phyloP scores from a whole-genome alignment of 1,140 invertebrate genomes.

The Panonychus citri region DNA sequence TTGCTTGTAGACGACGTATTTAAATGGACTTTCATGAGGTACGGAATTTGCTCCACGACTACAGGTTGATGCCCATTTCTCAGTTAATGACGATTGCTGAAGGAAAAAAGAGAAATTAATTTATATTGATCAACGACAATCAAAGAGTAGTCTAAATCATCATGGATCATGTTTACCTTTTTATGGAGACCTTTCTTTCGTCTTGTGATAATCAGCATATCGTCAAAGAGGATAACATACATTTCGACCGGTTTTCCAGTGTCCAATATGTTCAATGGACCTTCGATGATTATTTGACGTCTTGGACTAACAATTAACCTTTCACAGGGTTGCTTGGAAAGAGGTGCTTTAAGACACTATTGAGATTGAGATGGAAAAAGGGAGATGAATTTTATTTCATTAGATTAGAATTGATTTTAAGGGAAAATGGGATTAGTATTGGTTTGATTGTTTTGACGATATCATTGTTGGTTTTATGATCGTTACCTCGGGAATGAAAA shows the following conservation, averaged over 20 bases:
- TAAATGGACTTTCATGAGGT: slow-evolving; percentile 22
- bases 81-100: slow-evolving; percentile 30
- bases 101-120: not conserved
- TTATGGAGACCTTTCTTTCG: slow-evolving; percentile 33
- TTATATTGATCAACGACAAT: not conserved
- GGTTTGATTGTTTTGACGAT: not conserved
- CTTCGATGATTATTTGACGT: slow-evolving; percentile 37
- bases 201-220: slow-evolving; percentile 41
- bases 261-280: slow-evolving; percentile 32
- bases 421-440: not conserved
- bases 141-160: too few relatives aligned
- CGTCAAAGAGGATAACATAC: slow-evolving; percentile 42
- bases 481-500: slow-evolving; percentile 36
- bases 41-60: slow-evolving; percentile 20
- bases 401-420: too few relatives aligned
- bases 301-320: slow-evolving; percentile 35
- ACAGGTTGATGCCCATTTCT: slow-evolving; percentile 27
- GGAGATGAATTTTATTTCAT: too few relatives aligned
- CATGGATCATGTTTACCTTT: slow-evolving; percentile 34
- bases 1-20: slow-evolving; percentile 38
- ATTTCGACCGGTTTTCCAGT: slow-evolving; percentile 32
- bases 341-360: slow-evolving; percentile 30
- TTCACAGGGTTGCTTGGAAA: slow-evolving; percentile 42
- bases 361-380: slow-evolving; percentile 11
- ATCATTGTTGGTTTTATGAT: too few relatives aligned